Percentiles rank a stretch among this genome's conserved stretches.
phyloP scores from a whole-genome alignment of 2,797 vertebrate genomes.

The Onychomys torridus region DNA sequence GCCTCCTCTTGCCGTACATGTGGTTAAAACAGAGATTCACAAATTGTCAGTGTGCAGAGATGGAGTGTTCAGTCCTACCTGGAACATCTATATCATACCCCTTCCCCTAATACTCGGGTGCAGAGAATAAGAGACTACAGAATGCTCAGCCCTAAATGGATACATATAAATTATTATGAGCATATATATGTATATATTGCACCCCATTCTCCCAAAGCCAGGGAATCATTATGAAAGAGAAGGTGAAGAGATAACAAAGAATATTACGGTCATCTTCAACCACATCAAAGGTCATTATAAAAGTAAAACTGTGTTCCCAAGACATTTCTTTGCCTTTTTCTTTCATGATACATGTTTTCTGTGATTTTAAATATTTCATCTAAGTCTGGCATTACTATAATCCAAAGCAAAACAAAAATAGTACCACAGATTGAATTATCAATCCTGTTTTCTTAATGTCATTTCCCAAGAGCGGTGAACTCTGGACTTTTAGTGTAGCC shows the following conservation, averaged over 20 bases:
- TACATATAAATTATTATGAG: too few species aligned
- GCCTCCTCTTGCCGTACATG: background rate
- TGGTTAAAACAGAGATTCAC: too few species aligned
- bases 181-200: too few species aligned
- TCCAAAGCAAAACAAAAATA: background rate
- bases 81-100: too few species aligned
- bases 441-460: background rate
- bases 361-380: background rate
- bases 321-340: background rate
- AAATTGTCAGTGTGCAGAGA: too few species aligned
- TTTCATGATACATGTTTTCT: background rate
- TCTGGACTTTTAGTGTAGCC: background rate
- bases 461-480: background rate
- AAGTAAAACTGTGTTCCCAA: background rate
- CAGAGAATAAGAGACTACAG: too few species aligned
- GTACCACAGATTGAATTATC: background rate
- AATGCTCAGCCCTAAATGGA: too few species aligned
- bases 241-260: background rate
- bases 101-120: too few species aligned
- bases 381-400: background rate
- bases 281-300: background rate
- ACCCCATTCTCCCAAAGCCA: background rate
- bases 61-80: too few species aligned
- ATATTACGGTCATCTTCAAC: background rate
- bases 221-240: background rate